Conservation (phyloP, 2,797 vertebrate genomes). For the Malurus splendens region DNA sequence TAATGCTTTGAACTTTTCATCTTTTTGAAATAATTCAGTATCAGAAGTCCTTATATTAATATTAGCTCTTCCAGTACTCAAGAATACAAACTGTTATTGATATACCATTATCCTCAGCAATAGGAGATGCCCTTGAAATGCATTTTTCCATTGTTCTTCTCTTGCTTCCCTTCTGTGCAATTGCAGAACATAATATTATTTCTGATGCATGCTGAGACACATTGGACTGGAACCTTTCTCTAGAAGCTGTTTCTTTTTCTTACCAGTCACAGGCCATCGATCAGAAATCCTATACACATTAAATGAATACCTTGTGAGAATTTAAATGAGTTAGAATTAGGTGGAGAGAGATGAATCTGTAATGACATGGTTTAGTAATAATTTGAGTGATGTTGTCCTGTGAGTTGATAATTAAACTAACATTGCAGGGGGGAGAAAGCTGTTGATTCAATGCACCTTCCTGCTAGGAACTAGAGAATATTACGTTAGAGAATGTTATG, state of each 20-base stretch:
- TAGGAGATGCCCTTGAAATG: neutral
- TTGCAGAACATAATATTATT: neutral
- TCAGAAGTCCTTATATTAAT: neutral
- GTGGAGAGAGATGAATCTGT: neutral
- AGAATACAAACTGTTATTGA: neutral
- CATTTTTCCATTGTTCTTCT: neutral
- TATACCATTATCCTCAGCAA: neutral
- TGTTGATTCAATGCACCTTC: neutral
- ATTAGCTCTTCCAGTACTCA: neutral
- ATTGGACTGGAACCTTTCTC: neutral
- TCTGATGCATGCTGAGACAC: neutral
- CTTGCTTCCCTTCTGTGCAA: neutral
- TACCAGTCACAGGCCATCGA: neutral
- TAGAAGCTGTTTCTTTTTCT: neutral
- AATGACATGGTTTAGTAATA: neutral
- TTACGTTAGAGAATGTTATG: neutral
- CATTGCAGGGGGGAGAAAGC: neutral
- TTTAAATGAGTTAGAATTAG: neutral
- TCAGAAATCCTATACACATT: neutral
- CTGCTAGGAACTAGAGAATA: neutral
- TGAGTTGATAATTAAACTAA: neutral
- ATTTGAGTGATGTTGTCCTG: neutral
- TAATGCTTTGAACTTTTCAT: neutral
- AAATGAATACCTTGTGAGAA: neutral
- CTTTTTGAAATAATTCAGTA: neutral